phyloP scores from a whole-genome alignment of 1,140 invertebrate genomes.

The Cydia pomonella region DNA sequence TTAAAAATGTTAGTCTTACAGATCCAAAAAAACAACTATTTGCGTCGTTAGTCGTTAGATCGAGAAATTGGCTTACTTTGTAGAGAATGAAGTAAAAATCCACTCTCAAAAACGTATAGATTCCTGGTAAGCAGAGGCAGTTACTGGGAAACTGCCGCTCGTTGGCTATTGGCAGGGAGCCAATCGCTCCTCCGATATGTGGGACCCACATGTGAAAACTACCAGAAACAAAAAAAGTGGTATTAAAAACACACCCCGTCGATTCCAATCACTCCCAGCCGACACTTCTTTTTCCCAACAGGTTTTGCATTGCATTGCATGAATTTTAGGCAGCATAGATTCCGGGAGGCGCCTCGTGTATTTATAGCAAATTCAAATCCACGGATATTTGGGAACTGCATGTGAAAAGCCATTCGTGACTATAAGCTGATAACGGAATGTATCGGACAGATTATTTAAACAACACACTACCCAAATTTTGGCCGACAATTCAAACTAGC shows the following conservation, averaged over 20 bases:
- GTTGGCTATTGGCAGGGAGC: constrained; percentile 25
- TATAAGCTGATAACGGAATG: constrained; percentile 7
- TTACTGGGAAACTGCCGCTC: constrained; percentile 21
- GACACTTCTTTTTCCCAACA: constrained; percentile 30
- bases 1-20: too few relatives aligned
- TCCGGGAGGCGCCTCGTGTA: not conserved
- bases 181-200: constrained; percentile 16
- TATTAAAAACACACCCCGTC: constrained; percentile 31
- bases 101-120: not conserved
- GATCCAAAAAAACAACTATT: too few relatives aligned
- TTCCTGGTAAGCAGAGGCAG: constrained; percentile 7
- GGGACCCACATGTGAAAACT: constrained; percentile 23
- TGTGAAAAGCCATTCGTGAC: not conserved
- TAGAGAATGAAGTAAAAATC: not conserved
- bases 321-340: not conserved
- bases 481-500: not conserved
- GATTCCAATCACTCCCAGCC: constrained; percentile 30
- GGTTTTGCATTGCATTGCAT: constrained; percentile 15
- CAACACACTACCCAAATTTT: not conserved
- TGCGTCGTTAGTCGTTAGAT: too few relatives aligned
- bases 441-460: constrained; percentile 13
- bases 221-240: constrained; percentile 26
- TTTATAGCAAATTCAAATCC: constrained; percentile 27
- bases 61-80: constrained; percentile 11
- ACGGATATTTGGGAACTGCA: not conserved